Percentiles rank a stretch among this genome's conserved stretches.
Conservation (phyloP, 2,888 invertebrate genomes). For the Watsonalla cultraria region DNA sequence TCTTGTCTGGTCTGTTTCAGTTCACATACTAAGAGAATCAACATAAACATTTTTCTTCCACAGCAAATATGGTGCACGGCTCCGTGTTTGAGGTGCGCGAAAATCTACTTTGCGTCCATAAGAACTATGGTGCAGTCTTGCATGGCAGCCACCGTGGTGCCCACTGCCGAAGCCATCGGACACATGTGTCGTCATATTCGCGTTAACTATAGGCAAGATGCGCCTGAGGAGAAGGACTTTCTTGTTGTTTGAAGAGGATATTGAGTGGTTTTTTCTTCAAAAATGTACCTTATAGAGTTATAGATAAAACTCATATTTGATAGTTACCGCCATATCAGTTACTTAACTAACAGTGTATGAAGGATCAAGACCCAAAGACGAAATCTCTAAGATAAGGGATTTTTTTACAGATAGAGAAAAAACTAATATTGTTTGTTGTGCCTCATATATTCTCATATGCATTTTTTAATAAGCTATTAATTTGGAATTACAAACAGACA, state of each 20-base stretch:
- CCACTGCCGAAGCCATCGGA: slow-evolving; percentile 80
- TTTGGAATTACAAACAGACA: too few relatives aligned
- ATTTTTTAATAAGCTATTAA: too few relatives aligned
- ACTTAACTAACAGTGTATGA: too few relatives aligned
- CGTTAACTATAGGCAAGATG: slow-evolving; percentile 76
- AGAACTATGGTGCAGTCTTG: slow-evolving; percentile 78
- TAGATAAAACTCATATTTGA: too few relatives aligned
- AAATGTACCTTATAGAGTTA: background rate
- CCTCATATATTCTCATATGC: too few relatives aligned
- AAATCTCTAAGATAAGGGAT: too few relatives aligned
- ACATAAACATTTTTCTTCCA: slow-evolving; percentile 10
- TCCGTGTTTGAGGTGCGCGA: slow-evolving; percentile 82
- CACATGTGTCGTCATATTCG: slow-evolving; percentile 80
- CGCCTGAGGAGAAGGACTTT: slow-evolving; percentile 64
- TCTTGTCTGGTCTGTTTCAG: too few relatives aligned
- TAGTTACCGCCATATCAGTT: too few relatives aligned
- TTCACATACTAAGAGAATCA: background rate
- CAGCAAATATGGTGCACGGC: slow-evolving; percentile 87
- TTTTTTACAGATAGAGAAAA: too few relatives aligned
- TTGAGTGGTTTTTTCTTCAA: background rate
- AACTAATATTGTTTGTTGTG: too few relatives aligned
- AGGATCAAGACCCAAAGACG: too few relatives aligned
- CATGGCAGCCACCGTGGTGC: slow-evolving; percentile 81
- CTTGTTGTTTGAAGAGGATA: slow-evolving; percentile 42
- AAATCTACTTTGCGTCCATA: slow-evolving; percentile 81